Base-by-base conservation (phyloP, 92 coral and sea anemone species). In the Blastomussa wellsi region DNA sequence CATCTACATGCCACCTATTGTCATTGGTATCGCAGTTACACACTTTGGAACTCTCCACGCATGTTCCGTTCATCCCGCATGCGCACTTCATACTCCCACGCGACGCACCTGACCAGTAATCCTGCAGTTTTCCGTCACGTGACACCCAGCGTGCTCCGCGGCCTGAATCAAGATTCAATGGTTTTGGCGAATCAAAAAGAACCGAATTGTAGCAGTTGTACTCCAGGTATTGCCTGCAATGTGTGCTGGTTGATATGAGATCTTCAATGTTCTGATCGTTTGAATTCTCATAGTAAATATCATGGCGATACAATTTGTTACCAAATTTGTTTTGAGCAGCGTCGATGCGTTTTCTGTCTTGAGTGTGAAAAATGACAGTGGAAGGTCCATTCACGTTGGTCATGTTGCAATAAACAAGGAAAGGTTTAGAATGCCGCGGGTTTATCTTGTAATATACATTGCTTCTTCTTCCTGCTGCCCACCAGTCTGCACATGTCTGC, bases 61-160 rank as follows among this genome's bases (percentile, higher is more conserved):
- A 94, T 37, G 98, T 87, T 66, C 86, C 76, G 66, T 78, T 85
- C 51, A 92, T 44, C 49, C 98, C 98, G 81, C 98, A 94, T 33
- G 93, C 93, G 84, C 98, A 94, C 36, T 92, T 92, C 80, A 84
- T 55, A 67, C 98, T 94, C 70, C 98, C 95, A 7, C 89, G 92
- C 64, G 83, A 77, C 10, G 98, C 95, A 2, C 98, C 95, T 24
- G 93, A 94, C 98, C 98, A 94, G 84, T 92, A 94, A 85, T 94
- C 98, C 87, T 92, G 92, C 9, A 89, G 39, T 31, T 86, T 81
- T 31, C 93, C 94, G 52, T 82, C 93, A 85, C 93, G 90, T 72
- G 98, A 94, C 64, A 90, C 82, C 98, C 98, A 94, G 78, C 98
- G 91, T 49, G 95, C 98, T 78, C 98, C 98, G 79, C 95, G 93